Percentiles rank a stretch among this genome's conserved stretches.
Evolutionary conservation across 2,113 vertebrate species (phyloP).

Genomic region (Dromiciops gliroides): DNA sequence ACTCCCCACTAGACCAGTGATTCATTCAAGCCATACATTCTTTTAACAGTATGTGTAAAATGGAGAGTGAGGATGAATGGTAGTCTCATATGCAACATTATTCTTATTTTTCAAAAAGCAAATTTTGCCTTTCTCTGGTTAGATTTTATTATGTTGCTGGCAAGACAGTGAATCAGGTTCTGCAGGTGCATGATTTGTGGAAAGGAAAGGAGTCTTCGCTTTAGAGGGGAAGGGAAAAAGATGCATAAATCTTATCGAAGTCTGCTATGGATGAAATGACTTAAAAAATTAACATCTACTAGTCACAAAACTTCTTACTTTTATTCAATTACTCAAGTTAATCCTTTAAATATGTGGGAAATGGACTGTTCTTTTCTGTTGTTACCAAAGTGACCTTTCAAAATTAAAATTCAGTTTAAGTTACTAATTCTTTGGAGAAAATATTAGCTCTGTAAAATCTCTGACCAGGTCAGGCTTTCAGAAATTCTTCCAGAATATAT

Average conservation of each 20-base stretch:
- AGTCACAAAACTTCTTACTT: conserved; percentile 41
- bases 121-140: conserved; percentile 31
- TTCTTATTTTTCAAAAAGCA: conserved; percentile 65
- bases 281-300: conserved; percentile 1
- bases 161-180: conserved; percentile 19
- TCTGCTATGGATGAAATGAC: conserved; percentile 50
- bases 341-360: conserved; percentile 60
- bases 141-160: conserved; percentile 58
- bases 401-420: not conserved
- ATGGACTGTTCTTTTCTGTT: not conserved
- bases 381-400: conserved; percentile 35
- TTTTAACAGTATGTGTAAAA: conserved; percentile 39
- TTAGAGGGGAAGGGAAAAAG: conserved; percentile 45
- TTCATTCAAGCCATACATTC: conserved; percentile 59
- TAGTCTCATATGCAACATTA: conserved; percentile 24
- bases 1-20: conserved; percentile 26
- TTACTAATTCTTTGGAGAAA: not conserved
- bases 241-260: conserved; percentile 46
- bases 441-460: not conserved
- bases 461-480: not conserved
- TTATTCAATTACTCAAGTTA: not conserved
- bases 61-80: conserved; percentile 21
- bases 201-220: conserved; percentile 44
- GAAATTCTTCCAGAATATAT: not conserved
- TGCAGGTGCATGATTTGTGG: conserved; percentile 57